Base-by-base conservation (phyloP, 1,140 invertebrate species). In the Heliconius congener region DNA sequence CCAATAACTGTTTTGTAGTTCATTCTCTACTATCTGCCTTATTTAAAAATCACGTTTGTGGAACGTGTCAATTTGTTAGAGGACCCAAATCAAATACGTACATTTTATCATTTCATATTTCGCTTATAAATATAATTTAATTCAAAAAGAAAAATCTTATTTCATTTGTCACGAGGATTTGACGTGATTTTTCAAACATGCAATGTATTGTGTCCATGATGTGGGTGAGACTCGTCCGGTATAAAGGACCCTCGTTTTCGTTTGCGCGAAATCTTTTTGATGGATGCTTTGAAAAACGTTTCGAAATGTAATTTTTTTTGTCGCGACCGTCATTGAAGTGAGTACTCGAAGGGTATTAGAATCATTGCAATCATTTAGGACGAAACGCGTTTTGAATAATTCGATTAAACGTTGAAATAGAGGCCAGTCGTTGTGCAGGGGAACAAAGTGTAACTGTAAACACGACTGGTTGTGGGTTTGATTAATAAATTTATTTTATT, bases 121-220 rank as follows among this genome's bases (percentile, higher is more conserved):
- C 71, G 37, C 37, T n/a, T 30, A 60, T 73, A 37, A 37, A 37
- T 37, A 50, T 73, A 57, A 78, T 39, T 55, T 73, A 73, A 78
- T 73, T 78, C 52, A 78, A 78, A 78, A 78, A 73, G 77, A 73
- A 78, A 78, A 73, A 74, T 73, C 77, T 60, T 60, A 78, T 78
- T 78, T 73, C 78, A 89, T 89, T 87, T 87, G 85, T 87, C 83
- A 84, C 78, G 81, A 74, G 73, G 84, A 86, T 87, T 87, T 87
- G 82, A 81, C 84, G 82, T 82, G 83, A 82, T 83, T 88, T 87
- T 91, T 85, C 83, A 74, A 79, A 81, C 83, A 75, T 81, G 77
- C 78, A 76, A 83, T 81, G 82, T 82, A 86, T 91, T 91, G 90
- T 91, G 82, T 77, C 79, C 78, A 73, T 90, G 90, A 91, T 82